These are phyloP conservation scores for Oncorhynchus gorbuscha DNA, from an alignment of 2,113 vertebrate species.

Conservation along the genomic window DNA sequence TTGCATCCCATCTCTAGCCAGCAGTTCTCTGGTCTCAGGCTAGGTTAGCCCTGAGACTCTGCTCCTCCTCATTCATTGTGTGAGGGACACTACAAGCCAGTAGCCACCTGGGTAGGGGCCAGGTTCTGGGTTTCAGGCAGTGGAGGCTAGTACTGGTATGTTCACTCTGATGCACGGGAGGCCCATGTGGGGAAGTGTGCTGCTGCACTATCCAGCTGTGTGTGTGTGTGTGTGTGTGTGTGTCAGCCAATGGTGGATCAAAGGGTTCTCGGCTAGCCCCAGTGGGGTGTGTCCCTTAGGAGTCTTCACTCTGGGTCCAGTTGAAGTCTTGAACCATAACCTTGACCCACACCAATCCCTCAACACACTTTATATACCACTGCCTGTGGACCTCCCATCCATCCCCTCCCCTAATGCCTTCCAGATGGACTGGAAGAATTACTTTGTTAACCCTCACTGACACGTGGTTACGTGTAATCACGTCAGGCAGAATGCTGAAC, in stretches of 20 bases:
- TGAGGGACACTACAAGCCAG: background rate
- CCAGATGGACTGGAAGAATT: background rate
- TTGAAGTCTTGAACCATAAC: background rate
- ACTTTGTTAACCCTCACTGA: background rate
- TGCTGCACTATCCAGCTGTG: background rate
- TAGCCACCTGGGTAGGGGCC: too few species aligned
- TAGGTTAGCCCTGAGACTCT: background rate
- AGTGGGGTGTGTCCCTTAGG: background rate
- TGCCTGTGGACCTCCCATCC: background rate
- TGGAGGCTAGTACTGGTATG: too few species aligned
- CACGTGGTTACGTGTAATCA: slow-evolving; percentile 2
- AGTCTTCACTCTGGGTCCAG: too few species aligned
- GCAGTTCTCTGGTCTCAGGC: too few species aligned
- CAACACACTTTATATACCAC: background rate
- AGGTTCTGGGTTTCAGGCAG: too few species aligned
- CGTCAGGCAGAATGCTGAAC: slow-evolving; percentile 6
- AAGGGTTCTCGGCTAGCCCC: background rate
- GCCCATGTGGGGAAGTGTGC: too few species aligned
- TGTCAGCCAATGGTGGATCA: background rate
- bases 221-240: background rate
- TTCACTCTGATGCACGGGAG: too few species aligned
- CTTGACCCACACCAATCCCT: background rate
- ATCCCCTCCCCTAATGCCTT: background rate
- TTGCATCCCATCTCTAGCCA: too few species aligned
- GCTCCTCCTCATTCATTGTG: background rate